Base-by-base conservation (phyloP, 2,797 vertebrate species). In the Anableps anableps region DNA sequence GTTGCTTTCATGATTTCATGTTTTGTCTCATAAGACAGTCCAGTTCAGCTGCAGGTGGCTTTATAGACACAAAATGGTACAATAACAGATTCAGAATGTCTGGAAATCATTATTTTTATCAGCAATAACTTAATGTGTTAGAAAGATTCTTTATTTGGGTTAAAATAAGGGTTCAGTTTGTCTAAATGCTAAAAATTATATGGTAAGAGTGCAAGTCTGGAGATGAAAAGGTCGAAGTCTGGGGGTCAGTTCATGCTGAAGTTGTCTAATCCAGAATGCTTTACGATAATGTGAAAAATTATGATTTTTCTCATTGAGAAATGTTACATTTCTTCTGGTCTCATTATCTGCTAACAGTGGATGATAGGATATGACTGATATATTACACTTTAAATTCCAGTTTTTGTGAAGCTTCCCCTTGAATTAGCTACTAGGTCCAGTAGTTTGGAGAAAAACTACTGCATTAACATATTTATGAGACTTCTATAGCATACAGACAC, bases 401-500 rank as follows among this genome's bases (percentile, higher is more conserved):
- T 31, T 58, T 41, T 13, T 53, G 31, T 66, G 64, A 86, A 51
- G 45, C 41, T 19, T 77, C 21, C 14, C 51, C 55, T 83, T 77
- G 60, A 70, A 41, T 50, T 88, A 81, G 43, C 72, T 38, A 47
- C 58, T 77, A 11, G 5, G 5, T 76, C 29, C 34, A 29, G 6
- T 9, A 75, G 36, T 29, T 21, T 77, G 58, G 58, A 81, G 58
- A 74, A 72, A 81, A 88, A 80, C 62, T 72, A 82, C 75, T 3
- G 34, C 74, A 83, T 75, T 88, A 83, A 83, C 80, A 85, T 88
- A 82, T 83, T 91, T 84, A 64, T 78, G 81, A 62, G 36, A 87
- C 81, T 79, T 90, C 77, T 90, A 74, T 84, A 89, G 87, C 91
- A 89, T 91, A 73, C 81, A 79, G 80, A 80, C 41, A 72, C 60